Base-by-base conservation (phyloP, 2,797 vertebrate species). In the Sternotherus odoratus region DNA sequence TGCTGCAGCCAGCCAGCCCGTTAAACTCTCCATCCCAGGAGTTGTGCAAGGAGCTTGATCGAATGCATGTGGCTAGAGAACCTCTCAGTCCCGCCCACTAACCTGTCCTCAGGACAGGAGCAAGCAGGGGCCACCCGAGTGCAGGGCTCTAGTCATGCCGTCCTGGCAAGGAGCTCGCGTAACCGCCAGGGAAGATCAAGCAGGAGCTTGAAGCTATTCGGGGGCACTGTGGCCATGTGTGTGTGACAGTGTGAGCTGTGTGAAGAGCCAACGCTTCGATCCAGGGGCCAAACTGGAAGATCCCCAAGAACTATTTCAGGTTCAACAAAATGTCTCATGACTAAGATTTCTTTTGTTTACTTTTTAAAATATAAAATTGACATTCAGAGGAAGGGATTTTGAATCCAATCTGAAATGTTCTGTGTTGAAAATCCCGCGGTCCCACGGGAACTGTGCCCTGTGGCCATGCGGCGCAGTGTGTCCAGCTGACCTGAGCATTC, bases 1-100 rank as follows among this genome's bases (percentile, higher is more conserved):
- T 88, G 89, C 82, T 39, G 49, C 91, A 96, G 94, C 86, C 87
- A 33, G 96, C 96, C 94, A 96, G 95, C 96, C 86, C 92, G 93
- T 95, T 94, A 96, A 94, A 94, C 57, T 86, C 88, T 92, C 86
- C 92, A 93, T 92, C 93, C 92, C 91, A 93, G 75, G 77, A 69
- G 54, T 16, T 66, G 16, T 19, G 92, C 89, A 89, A 83, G 87
- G 93, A 94, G 91, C 88, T 92, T 3, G 1, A 91, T 91, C 90
- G 77, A 72, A 85, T 84, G 81, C 87, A 88, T 90, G 89, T 0
- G 1, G 90, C 89, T 93, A 94, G 87, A 93, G 94, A 94, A 93
- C 54, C 89, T 95, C 94, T 96, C 93, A 87, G 92, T 82, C 87
- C 89, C 77, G 15, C 60, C 82, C 89, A 78, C 85, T 75, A 0